These are phyloP conservation scores for Stenodema calcarata DNA, from an alignment of 2,888 invertebrate species.

Conservation along the genomic window DNA sequence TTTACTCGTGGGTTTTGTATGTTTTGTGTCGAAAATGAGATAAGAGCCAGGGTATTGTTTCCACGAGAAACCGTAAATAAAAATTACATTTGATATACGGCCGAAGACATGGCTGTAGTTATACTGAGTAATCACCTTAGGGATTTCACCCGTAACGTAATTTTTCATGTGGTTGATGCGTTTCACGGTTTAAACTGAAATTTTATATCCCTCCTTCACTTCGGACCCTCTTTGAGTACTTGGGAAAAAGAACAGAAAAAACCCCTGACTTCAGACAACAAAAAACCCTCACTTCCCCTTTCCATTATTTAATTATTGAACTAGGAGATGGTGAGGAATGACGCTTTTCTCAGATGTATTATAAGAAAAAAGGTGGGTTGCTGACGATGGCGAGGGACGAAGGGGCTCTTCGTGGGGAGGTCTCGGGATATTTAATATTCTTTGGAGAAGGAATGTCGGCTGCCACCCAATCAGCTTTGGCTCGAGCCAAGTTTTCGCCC, in stretches of 20 bases:
- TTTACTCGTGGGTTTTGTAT: neutral
- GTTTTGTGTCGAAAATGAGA: neutral
- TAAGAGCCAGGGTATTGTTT: too few relatives aligned
- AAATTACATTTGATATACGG: neutral
- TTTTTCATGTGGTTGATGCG: neutral
- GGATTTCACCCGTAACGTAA: neutral
- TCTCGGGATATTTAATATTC: constrained; percentile 5
- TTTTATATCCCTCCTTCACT: neutral
- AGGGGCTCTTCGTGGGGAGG: neutral
- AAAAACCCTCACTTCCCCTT: neutral
- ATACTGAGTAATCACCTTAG: neutral
- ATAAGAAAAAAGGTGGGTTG: neutral
- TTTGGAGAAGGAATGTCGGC: neutral
- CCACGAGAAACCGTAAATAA: neutral
- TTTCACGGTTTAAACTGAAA: neutral
- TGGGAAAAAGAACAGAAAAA: neutral
- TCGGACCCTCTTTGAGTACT: neutral
- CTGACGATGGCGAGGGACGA: neutral
- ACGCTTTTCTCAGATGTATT: neutral
- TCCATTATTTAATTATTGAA: constrained; percentile 9
- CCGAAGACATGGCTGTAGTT: neutral
- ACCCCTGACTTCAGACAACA: neutral
- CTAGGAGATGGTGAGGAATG: constrained; percentile 1
- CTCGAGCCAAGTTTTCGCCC: neutral
- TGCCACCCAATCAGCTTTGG: neutral